Evolutionary conservation across 2,888 invertebrate genomes (phyloP), one percentile per base, ranked within the genome.

Genomic region (Oasisia sp.): DNA sequence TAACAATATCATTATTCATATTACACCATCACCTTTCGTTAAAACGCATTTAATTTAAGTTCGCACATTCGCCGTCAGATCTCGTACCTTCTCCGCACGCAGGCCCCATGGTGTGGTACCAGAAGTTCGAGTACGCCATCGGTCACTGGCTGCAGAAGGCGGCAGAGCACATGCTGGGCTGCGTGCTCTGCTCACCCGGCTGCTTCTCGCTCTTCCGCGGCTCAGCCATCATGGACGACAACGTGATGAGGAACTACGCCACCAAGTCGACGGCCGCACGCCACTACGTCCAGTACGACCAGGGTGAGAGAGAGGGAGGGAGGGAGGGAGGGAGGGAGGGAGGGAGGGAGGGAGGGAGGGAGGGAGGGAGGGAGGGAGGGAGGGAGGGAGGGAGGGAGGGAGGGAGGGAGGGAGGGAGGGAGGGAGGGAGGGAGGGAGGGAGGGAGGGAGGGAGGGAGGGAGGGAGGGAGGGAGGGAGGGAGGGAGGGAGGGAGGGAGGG

Each of bases 141-240:
- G 99, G 99, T 95, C 99, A 99, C 98, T 99, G 99, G 99, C 98
- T 99, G 95, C 99, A 99, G 97, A 99, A 99, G 97, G 99, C 99
- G 89, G 99, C 99, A 0, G 99, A 99, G 96, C 99, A 99, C 96
- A 99, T 99, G 98, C 99, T 99, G 96, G 99, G 99, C 91, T 99
- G 99, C 97, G 98, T 99, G 3, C 97, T 99, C 32, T 99, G 98
- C 96, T 98, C 98, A 95, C 98, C 98, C 9, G 98, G 99, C 5
- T 99, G 98, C 96, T 99, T 98, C 96, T 98, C 98, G 0, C 97
- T 99, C 74, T 99, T 98, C 96, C 97, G 98, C 93, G 98, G 98
- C 8, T 98, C 98, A 94, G 98, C 98, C 4, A 97, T 99, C 44
- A 98, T 98, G 98, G 98, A 98, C 94, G 98, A 98, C 95, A 98